Evolutionary conservation across 2,888 invertebrate species (phyloP).

Genomic region (Caenorhabditis imperialis): DNA sequence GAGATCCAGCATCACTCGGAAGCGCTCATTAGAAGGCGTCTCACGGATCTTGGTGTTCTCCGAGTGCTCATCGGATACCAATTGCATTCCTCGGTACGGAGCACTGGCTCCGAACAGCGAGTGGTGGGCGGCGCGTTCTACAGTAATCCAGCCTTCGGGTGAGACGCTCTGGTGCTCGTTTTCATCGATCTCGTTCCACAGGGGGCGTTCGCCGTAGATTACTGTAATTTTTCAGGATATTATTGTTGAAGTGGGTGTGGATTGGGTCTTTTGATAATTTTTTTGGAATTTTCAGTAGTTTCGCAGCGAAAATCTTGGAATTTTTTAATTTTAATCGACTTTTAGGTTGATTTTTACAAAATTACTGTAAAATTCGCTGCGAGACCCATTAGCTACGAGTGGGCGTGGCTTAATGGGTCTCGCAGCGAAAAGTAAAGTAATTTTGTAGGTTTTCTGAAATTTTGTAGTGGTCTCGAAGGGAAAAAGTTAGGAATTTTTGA

Average conservation of each 20-base stretch:
- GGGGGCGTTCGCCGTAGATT: conserved; percentile 65
- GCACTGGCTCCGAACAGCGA: conserved; percentile 57
- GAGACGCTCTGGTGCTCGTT: conserved; percentile 39
- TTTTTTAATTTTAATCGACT: no score
- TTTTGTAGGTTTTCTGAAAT: not conserved
- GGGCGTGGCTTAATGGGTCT: no score
- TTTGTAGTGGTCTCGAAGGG: not conserved
- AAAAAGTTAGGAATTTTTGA: no score
- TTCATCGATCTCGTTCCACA: conserved; percentile 47
- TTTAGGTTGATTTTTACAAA: no score
- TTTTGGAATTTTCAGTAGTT: no score
- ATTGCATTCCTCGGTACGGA: conserved; percentile 57
- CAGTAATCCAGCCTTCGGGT: conserved; percentile 57
- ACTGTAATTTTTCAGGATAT: no score
- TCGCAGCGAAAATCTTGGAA: no score
- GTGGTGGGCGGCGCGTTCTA: conserved; percentile 68
- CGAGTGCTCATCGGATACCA: conserved; percentile 62
- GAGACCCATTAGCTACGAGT: no score
- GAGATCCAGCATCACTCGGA: conserved; percentile 62
- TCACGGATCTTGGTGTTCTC: conserved; percentile 64
- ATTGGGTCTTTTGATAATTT: no score
- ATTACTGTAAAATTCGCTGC: no score
- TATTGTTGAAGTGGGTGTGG: no score
- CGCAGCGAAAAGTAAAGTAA: no score
- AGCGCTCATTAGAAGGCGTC: conserved; percentile 70